These are phyloP conservation scores for Metalampra italica DNA, from an alignment of 2,888 invertebrate genomes.

Conservation along the genomic window DNA sequence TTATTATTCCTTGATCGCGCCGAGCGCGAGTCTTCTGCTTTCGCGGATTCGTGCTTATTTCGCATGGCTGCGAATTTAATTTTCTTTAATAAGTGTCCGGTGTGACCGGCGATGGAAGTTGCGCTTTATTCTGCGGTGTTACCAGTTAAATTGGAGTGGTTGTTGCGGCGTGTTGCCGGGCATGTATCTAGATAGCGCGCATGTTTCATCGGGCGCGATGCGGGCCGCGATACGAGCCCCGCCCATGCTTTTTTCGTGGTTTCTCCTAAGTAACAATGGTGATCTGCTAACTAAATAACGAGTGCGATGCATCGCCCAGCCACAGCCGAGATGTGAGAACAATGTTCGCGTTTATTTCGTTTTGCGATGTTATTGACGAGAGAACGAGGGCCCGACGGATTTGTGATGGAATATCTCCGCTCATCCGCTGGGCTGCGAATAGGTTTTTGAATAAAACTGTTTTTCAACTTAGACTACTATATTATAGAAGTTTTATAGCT, in stretches of 20 bases:
- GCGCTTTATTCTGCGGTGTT: slow-evolving; percentile 25
- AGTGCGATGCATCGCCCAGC: slow-evolving; percentile 57
- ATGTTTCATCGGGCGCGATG: slow-evolving; percentile 71
- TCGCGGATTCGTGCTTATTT: slow-evolving; percentile 63
- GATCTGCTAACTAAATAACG: slow-evolving; percentile 77
- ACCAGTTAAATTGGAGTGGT: slow-evolving; percentile 26
- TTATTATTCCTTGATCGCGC: slow-evolving; percentile 36
- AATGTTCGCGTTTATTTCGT: slow-evolving; percentile 29
- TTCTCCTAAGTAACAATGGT: slow-evolving; percentile 72
- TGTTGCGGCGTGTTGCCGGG: slow-evolving; percentile 51
- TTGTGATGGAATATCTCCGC: slow-evolving; percentile 1
- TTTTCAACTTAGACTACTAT: no score
- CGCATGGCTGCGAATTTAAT: slow-evolving; percentile 74
- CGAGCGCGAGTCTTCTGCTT: slow-evolving; percentile 38
- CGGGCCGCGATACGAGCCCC: slow-evolving; percentile 60
- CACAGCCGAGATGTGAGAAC: slow-evolving; percentile 53
- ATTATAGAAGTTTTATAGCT: no score
- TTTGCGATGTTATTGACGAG: slow-evolving; percentile 12
- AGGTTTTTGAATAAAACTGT: not conserved
- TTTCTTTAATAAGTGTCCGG: slow-evolving; percentile 69
- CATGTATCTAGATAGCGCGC: slow-evolving; percentile 69
- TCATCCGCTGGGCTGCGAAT: not conserved
- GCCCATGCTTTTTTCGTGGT: slow-evolving; percentile 77
- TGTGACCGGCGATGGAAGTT: slow-evolving; percentile 21
- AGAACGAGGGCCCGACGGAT: not conserved